Evolutionary conservation across 2,113 vertebrate species (phyloP), one percentile per base, ranked within the genome.

Genomic region (Cheirogaleus medius): DNA sequence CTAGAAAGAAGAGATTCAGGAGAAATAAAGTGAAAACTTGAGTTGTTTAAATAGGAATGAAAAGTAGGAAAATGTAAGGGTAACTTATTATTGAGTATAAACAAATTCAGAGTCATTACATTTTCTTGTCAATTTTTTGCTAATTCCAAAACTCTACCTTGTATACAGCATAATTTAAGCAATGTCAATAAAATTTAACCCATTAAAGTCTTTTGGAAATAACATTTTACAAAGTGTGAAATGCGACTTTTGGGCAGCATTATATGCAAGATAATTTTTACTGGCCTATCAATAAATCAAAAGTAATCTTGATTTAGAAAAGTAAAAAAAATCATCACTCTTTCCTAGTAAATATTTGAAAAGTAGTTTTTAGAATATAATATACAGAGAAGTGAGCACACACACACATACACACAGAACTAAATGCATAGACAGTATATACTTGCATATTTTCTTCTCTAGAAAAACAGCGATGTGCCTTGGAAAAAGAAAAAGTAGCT

Each of bases 11-110:
- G 15, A 92, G 66, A 91, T 83, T 73, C 32, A 87, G 37, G 60
- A 54, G 74, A 58, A 85, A 77, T 32, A 82, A 87, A 83, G 29
- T 81, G 34, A 44, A 86, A 93, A 64, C 7, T 39, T 74, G 32
- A 90, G 29, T 87, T 68, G 7, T 76, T 71, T 6, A 78, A 90
- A 84, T 6, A 63, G 27, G 15, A 77, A 54, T n/a, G 64, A 69
- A 89, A 37, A 37, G 21, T n/a, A 91, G 34, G 58, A 84, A 92
- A 82, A 60, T 73, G 12, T 76, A 44, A 85, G 47, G 20, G 29
- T 47, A 68, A 17, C 52, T 95, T 94, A 52, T 87, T 97, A 73
- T 49, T 94, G 21, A 96, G 87, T 32, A 54, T 73, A 69, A 96
- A 94, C 56, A 90, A 92, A 81, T 84, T 73, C 44, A 82, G 44